Evolutionary conservation across 2,113 vertebrate species (phyloP).

Genomic region (Saguinus imperator): DNA sequence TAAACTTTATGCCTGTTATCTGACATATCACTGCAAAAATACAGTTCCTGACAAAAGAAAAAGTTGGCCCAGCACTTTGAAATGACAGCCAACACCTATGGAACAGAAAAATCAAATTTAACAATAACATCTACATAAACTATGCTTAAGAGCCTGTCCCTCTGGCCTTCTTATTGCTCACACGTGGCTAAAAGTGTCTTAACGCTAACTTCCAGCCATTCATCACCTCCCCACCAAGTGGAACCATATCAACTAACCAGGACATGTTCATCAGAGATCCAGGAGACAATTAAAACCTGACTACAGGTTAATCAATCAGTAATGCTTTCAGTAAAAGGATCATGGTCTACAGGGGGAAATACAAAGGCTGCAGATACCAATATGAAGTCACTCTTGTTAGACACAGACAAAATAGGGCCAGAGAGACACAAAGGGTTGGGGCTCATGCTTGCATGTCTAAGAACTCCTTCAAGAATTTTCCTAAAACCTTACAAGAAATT

Average conservation of each 20-base stretch:
- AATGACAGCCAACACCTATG: background rate
- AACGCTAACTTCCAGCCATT: background rate
- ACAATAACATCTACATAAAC: background rate
- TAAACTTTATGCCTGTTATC: background rate
- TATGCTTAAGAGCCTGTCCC: background rate
- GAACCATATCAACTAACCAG: background rate
- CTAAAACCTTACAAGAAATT: background rate
- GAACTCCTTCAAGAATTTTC: background rate
- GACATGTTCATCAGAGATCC: background rate
- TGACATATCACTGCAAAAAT: background rate
- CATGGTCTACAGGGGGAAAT: background rate
- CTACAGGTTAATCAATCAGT: background rate
- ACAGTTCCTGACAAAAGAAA: background rate
- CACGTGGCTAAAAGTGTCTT: background rate
- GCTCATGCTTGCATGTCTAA: background rate
- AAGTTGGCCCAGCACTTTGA: background rate
- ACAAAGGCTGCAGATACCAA: background rate
- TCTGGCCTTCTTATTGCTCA: background rate
- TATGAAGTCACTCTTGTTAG: background rate
- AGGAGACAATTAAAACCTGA: background rate
- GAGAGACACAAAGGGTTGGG: too few species aligned
- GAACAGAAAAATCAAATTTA: background rate
- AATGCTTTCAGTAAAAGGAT: background rate
- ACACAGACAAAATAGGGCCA: background rate
- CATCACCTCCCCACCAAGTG: background rate